These are phyloP conservation scores for Chamaetylas fuelleborni DNA, from an alignment of 2,113 vertebrate species.

Conservation along the genomic window DNA sequence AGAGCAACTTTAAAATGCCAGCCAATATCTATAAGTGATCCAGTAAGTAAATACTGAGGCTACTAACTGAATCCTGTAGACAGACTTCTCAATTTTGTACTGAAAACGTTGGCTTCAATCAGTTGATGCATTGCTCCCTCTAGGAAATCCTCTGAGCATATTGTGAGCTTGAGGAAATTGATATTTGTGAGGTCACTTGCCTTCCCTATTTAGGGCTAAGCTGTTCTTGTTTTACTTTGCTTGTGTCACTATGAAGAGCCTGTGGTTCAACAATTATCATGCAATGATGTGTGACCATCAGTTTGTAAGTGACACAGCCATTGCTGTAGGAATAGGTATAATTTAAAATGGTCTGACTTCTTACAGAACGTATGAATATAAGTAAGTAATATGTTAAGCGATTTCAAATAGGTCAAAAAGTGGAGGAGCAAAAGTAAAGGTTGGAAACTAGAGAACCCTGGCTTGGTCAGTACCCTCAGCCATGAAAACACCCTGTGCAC, in stretches of 20 bases:
- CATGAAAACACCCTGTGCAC: not conserved
- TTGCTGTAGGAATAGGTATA: not conserved
- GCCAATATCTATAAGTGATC: constrained; percentile 77
- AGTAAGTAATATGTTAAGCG: not conserved
- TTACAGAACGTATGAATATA: not conserved
- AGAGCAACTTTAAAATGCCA: constrained; percentile 82
- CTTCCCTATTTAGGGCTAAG: not conserved
- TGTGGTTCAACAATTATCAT: not conserved
- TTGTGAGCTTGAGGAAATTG: not conserved
- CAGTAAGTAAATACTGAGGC: constrained; percentile 73
- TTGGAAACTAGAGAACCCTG: not conserved
- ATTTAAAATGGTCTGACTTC: not conserved
- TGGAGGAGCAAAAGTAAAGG: not conserved
- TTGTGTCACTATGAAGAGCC: not conserved
- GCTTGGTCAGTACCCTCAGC: not conserved
- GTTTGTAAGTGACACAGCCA: not conserved
- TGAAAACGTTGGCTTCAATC: not conserved
- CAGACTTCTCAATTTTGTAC: not conserved
- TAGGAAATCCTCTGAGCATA: not conserved
- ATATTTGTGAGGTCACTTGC: not conserved
- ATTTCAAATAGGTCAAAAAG: not conserved
- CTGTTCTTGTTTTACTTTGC: not conserved
- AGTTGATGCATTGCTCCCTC: not conserved
- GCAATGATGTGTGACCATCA: not conserved
- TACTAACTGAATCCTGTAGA: not conserved